These are phyloP conservation scores for Bothrops jararaca DNA, from an alignment of 2,113 vertebrate genomes.

Conservation along the genomic window DNA sequence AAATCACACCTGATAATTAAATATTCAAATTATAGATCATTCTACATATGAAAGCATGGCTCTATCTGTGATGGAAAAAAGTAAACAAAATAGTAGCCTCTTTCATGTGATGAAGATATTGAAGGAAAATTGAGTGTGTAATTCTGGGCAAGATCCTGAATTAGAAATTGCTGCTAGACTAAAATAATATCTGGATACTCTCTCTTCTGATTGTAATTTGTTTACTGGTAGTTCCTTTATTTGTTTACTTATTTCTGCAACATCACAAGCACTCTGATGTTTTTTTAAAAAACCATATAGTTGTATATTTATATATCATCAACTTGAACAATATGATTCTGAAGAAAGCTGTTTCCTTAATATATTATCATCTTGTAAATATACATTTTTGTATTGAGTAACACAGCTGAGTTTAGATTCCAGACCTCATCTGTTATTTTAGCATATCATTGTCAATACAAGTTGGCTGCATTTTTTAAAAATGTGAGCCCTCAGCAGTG, in stretches of 20 bases:
- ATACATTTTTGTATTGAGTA: constrained; percentile 77
- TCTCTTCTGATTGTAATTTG: constrained; percentile 70
- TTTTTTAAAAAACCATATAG: constrained; percentile 52
- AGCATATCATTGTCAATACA: constrained; percentile 87
- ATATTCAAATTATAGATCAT: constrained; percentile 72
- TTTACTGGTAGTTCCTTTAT: constrained; percentile 64
- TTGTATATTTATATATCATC: constrained; percentile 55
- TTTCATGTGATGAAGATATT: constrained; percentile 56
- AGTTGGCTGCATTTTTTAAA: constrained; percentile 79
- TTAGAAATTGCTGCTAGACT: constrained; percentile 55
- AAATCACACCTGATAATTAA: constrained; percentile 74
- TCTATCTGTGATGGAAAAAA: constrained; percentile 65
- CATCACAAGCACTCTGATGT: constrained; percentile 53
- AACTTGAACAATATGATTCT: constrained; percentile 70
- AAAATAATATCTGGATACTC: constrained; percentile 64
- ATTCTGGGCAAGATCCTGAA: constrained; percentile 28
- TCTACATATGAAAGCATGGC: constrained; percentile 65
- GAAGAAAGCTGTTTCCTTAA: constrained; percentile 80
- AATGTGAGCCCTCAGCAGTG: constrained; percentile 77
- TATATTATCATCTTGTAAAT: constrained; percentile 86
- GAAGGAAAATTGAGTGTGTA: constrained; percentile 56
- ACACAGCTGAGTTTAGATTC: constrained; percentile 75
- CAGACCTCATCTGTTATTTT: constrained; percentile 80
- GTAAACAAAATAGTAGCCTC: constrained; percentile 49
- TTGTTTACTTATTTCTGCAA: constrained; percentile 53